Percentiles rank a stretch among this genome's conserved stretches.
phyloP scores from a whole-genome alignment of 2,888 invertebrate genomes.

The Noctuana brunneofusca region DNA sequence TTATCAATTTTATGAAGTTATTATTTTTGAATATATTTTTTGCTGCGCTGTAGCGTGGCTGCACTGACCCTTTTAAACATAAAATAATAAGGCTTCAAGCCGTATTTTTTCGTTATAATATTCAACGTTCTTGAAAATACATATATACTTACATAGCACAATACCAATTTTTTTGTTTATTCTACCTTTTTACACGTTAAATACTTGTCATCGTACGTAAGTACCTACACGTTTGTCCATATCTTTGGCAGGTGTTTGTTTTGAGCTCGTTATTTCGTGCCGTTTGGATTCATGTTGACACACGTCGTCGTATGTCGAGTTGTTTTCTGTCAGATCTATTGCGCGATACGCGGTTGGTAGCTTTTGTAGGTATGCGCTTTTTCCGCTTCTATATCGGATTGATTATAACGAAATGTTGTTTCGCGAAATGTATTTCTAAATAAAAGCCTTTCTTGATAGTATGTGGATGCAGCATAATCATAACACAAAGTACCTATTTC shows the following conservation, averaged over 20 bases:
- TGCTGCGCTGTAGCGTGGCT: too few species aligned
- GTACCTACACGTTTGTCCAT: slow-evolving; percentile 46
- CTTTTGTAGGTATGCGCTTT: slow-evolving; percentile 18
- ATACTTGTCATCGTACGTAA: slow-evolving; percentile 11
- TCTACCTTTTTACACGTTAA: slow-evolving; percentile 16
- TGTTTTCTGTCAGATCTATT: slow-evolving; percentile 25
- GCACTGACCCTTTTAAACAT: too few species aligned
- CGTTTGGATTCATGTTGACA: slow-evolving; percentile 42
- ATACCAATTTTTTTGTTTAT: not conserved
- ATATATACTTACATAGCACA: not conserved
- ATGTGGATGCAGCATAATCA: too few species aligned
- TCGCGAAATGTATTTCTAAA: not conserved
- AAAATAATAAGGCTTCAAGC: too few species aligned
- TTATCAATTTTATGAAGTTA: too few species aligned
- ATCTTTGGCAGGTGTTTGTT: slow-evolving; percentile 57
- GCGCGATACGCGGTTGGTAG: slow-evolving; percentile 9
- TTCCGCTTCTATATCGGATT: slow-evolving; percentile 2
- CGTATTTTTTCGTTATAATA: too few species aligned
- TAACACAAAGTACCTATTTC: too few species aligned
- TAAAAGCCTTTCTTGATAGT: too few species aligned
- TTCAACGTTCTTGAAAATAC: too few species aligned
- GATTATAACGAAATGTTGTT: not conserved
- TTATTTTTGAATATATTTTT: too few species aligned
- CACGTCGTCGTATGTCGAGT: slow-evolving; percentile 24
- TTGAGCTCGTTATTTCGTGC: slow-evolving; percentile 68